A percentile compares a stretch with the other conserved stretches of the same genome.
phyloP scores from a whole-genome alignment of 2,888 invertebrate species.

The Stratiomys singularior region DNA sequence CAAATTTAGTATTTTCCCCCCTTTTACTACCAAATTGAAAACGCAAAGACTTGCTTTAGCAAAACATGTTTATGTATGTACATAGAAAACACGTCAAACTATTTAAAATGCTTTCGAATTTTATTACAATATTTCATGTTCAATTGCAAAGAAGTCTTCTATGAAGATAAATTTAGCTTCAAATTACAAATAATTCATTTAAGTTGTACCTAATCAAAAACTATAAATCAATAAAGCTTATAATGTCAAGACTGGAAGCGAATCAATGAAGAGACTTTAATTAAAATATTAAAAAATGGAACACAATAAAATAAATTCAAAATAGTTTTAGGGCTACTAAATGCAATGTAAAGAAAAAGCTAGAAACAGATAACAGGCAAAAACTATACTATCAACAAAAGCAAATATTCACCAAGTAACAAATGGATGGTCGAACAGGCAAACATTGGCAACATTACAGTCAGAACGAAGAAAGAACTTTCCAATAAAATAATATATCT shows the following conservation, averaged over 20 bases:
- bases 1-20: background rate
- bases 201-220: slow-evolving; percentile 4
- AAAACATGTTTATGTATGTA: background rate
- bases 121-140: background rate
- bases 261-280: slow-evolving; percentile 43
- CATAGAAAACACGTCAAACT: background rate
- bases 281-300: background rate
- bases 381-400: background rate
- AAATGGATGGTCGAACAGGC: slow-evolving; percentile 15
- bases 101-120: background rate
- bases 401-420: background rate
- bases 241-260: slow-evolving; percentile 40
- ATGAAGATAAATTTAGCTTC: slow-evolving; percentile 13
- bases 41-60: background rate
- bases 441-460: background rate
- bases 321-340: background rate
- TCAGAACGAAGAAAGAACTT: background rate
- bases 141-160: slow-evolving; percentile 13
- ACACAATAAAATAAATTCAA: slow-evolving; percentile 13
- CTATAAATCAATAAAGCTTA: slow-evolving; percentile 12
- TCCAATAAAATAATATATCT: slow-evolving; percentile 4
- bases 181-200: background rate
- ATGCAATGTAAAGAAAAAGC: no score
- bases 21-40: background rate
- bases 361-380: background rate